Percentiles rank a stretch among this genome's conserved stretches.
Conservation (phyloP, 2,113 vertebrate genomes). For the Rhabdomys dilectus region DNA sequence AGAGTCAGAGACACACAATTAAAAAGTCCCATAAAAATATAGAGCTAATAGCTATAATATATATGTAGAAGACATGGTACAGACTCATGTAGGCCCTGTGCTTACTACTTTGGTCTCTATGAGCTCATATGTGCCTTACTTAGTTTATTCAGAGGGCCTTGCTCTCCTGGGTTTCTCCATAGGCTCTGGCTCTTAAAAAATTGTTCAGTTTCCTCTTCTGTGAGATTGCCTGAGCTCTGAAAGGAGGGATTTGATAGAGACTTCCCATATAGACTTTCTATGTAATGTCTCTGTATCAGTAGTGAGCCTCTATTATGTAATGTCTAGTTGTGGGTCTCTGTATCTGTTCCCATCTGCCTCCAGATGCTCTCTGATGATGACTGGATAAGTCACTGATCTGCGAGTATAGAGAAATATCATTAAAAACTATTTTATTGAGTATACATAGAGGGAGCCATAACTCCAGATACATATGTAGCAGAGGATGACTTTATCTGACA, state of each 20-base stretch:
- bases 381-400: too few relatives aligned
- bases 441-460: too few relatives aligned
- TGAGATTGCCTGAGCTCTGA: neutral
- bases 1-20: neutral
- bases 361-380: neutral
- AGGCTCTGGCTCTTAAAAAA: neutral
- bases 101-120: neutral
- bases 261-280: neutral
- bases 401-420: neutral
- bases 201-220: neutral
- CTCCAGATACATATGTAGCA: too few relatives aligned
- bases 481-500: too few relatives aligned
- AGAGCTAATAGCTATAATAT: neutral
- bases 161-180: neutral
- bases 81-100: neutral
- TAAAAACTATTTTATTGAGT: neutral
- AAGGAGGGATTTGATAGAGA: neutral
- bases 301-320: neutral
- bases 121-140: neutral
- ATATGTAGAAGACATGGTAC: neutral
- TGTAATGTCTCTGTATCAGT: too few relatives aligned
- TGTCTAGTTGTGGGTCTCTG: neutral
- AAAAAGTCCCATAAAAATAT: neutral
- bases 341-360: neutral
- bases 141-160: neutral